phyloP scores from a whole-genome alignment of 2,888 invertebrate species.

The Drosophila eohydei region DNA sequence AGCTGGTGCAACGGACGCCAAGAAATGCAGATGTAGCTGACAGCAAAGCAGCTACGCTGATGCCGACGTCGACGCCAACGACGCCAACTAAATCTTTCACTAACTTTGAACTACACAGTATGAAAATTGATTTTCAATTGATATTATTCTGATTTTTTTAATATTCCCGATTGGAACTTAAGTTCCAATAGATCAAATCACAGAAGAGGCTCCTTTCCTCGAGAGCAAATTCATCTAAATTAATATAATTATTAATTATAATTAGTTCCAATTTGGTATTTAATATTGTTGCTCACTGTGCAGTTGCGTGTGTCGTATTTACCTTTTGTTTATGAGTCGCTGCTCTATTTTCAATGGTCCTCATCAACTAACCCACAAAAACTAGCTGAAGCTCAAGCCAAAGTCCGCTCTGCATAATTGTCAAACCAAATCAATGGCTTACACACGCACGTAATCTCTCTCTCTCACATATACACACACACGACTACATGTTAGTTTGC shows the following conservation, averaged over 20 bases:
- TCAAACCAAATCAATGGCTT: slow-evolving; percentile 78
- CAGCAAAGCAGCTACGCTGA: slow-evolving; percentile 36
- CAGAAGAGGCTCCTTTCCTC: neutral
- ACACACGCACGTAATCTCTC: slow-evolving; percentile 38
- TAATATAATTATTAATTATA: neutral
- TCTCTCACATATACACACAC: slow-evolving; percentile 16
- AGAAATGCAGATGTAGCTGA: slow-evolving; percentile 78
- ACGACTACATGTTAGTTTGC: slow-evolving; percentile 40
- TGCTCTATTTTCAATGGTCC: slow-evolving; percentile 66
- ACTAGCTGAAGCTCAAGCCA: slow-evolving; percentile 2
- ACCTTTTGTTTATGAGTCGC: slow-evolving; percentile 64
- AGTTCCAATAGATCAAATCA: neutral
- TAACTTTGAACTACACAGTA: neutral
- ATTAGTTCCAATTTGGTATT: neutral
- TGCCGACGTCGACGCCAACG: slow-evolving; percentile 19
- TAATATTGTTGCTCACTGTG: neutral
- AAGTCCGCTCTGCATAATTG: slow-evolving; percentile 68
- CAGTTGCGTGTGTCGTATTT: slow-evolving; percentile 4
- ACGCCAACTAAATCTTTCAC: slow-evolving; percentile 5
- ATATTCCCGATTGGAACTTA: neutral
- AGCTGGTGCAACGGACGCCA: slow-evolving; percentile 54
- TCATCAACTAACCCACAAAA: slow-evolving; percentile 54
- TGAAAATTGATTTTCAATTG: neutral
- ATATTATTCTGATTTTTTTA: neutral
- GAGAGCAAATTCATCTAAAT: neutral